These are phyloP conservation scores for Stegana nigrithorax DNA, from an alignment of 2,888 invertebrate genomes.

Conservation along the genomic window DNA sequence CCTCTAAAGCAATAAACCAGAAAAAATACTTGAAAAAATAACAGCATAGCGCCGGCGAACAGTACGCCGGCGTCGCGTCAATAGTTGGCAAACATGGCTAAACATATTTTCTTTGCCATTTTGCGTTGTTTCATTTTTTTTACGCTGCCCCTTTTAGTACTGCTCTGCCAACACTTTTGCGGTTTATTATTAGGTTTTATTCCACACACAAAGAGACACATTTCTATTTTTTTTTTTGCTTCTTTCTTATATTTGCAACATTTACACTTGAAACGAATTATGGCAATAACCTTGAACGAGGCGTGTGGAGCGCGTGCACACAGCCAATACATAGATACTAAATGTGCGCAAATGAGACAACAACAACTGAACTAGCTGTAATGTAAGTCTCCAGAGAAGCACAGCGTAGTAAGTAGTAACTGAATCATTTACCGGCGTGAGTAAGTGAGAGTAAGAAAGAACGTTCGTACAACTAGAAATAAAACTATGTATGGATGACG, in stretches of 20 bases:
- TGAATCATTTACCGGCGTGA: not conserved
- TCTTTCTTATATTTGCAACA: constrained; percentile 44
- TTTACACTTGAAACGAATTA: constrained; percentile 62
- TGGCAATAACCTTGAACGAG: constrained; percentile 61
- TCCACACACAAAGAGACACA: constrained; percentile 29
- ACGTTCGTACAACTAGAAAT: not conserved
- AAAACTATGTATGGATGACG: too few species aligned
- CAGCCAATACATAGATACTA: not conserved
- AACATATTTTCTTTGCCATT: constrained; percentile 10
- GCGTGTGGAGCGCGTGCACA: not conserved
- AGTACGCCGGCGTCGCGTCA: not conserved
- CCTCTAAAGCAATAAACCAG: not conserved
- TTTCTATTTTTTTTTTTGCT: constrained; percentile 36
- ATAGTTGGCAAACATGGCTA: constrained; percentile 9
- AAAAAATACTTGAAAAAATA: too few species aligned
- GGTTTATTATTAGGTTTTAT: constrained; percentile 29
- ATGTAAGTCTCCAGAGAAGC: too few species aligned
- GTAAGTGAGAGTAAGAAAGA: not conserved
- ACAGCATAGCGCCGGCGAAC: not conserved
- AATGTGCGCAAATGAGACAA: not conserved
- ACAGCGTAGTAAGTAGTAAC: not conserved
- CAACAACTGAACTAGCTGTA: not conserved
- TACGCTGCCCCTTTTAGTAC: too few species aligned
- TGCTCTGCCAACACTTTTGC: too few species aligned
- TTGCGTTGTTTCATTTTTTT: not conserved